phyloP scores from a whole-genome alignment of 1,140 invertebrate genomes.

The Leucophenga varia region DNA sequence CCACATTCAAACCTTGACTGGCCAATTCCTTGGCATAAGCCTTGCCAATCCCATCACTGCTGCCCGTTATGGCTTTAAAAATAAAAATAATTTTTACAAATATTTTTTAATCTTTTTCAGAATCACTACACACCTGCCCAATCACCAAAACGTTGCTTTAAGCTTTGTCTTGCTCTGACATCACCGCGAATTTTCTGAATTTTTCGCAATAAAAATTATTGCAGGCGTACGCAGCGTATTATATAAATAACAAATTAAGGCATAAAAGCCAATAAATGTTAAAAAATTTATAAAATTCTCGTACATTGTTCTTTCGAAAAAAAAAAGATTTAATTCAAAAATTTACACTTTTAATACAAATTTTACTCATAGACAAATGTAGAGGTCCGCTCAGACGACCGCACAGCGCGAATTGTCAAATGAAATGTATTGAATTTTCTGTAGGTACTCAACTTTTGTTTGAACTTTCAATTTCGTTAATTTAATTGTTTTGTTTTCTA shows the following conservation, averaged over 20 bases:
- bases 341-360: too few relatives aligned
- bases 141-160: conserved; percentile 28
- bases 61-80: conserved; percentile 81
- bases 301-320: too few relatives aligned
- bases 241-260: conserved; percentile 30
- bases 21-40: conserved; percentile 85
- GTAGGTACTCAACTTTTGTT: too few relatives aligned
- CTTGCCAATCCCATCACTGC: conserved; percentile 91
- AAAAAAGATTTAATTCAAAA: too few relatives aligned
- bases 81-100: neutral
- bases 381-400: too few relatives aligned
- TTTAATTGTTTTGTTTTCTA: too few relatives aligned
- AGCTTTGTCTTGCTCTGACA: neutral
- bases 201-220: conserved; percentile 8
- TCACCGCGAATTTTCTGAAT: conserved; percentile 9
- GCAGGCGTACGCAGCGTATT: conserved; percentile 34
- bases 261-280: conserved; percentile 22
- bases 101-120: too few relatives aligned
- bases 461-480: too few relatives aligned
- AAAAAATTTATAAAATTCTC: conserved; percentile 22
- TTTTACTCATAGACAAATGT: too few relatives aligned
- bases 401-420: too few relatives aligned
- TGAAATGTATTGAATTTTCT: too few relatives aligned
- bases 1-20: conserved; percentile 73
- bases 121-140: conserved; percentile 27